These are phyloP conservation scores for Stenchaetothrips biformis DNA, from an alignment of 2,888 invertebrate species.

Conservation along the genomic window DNA sequence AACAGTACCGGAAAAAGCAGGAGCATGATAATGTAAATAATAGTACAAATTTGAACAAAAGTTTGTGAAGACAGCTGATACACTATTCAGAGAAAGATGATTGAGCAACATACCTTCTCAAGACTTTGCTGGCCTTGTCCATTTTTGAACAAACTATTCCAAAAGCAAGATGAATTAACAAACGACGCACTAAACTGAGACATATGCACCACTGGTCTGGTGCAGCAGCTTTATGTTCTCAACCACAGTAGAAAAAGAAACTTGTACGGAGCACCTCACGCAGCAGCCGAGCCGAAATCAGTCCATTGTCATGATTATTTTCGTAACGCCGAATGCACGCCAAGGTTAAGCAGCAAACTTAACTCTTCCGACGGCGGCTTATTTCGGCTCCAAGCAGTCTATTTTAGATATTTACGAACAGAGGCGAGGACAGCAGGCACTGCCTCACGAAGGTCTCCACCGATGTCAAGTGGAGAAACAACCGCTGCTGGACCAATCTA, in stretches of 20 bases:
- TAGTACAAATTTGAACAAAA: background rate
- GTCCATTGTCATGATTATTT: constrained; percentile 17
- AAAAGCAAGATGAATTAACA: background rate
- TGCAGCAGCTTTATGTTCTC: background rate
- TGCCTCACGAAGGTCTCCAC: background rate
- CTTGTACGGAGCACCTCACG: background rate
- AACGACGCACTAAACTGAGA: background rate
- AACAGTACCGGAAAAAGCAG: constrained; percentile 14
- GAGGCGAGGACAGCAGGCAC: background rate
- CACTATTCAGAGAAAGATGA: background rate
- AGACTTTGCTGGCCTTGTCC: constrained; percentile 40
- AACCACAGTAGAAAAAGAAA: background rate
- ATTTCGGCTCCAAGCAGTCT: too few relatives aligned
- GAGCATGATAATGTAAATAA: background rate
- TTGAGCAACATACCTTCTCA: constrained; percentile 38
- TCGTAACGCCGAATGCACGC: background rate
- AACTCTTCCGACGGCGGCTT: background rate
- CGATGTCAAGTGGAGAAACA: background rate
- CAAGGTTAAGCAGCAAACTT: background rate
- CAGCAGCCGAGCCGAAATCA: background rate
- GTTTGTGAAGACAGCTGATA: background rate
- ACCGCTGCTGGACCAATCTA: background rate
- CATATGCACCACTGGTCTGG: background rate
- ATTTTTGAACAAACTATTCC: constrained; percentile 31
- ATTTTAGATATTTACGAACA: too few relatives aligned